Percentiles rank a stretch among this genome's conserved stretches.
phyloP scores from a whole-genome alignment of 2,888 invertebrate species.

The Papilio demoleus region DNA sequence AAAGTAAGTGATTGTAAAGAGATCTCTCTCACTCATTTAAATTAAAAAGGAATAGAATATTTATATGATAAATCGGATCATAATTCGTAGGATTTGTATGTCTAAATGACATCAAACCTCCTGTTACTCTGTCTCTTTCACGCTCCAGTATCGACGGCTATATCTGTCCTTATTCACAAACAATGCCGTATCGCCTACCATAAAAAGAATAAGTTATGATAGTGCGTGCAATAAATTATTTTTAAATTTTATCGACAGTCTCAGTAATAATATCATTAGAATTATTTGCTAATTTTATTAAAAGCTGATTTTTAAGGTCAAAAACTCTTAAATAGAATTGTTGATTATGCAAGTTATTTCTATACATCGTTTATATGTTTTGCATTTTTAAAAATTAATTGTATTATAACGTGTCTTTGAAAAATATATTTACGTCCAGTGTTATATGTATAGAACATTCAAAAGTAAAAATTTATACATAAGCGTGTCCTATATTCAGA shows the following conservation, averaged over 20 bases:
- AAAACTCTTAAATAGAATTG: no score
- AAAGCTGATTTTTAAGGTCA: no score
- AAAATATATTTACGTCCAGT: no score
- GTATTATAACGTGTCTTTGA: no score
- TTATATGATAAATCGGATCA: conserved; percentile 34
- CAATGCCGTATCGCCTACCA: conserved; percentile 78
- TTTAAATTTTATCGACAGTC: conserved; percentile 61
- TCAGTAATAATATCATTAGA: background rate
- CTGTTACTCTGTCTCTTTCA: conserved; percentile 56
- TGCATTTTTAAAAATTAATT: no score
- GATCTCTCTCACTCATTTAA: conserved; percentile 23
- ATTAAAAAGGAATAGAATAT: conserved; percentile 29
- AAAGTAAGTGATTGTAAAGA: conserved; percentile 26
- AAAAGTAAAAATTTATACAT: no score
- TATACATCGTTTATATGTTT: no score
- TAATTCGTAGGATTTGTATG: conserved; percentile 39
- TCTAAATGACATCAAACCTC: conserved; percentile 43
- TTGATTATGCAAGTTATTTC: no score
- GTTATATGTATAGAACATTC: no score
- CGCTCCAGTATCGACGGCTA: conserved; percentile 47
- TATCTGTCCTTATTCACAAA: conserved; percentile 74
- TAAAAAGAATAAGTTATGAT: conserved; percentile 69
- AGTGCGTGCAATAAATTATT: conserved; percentile 58
- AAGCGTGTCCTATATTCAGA: no score
- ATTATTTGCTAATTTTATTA: no score